Conservation (phyloP, 2,797 vertebrate genomes). For the Hozukius guyotensis region DNA sequence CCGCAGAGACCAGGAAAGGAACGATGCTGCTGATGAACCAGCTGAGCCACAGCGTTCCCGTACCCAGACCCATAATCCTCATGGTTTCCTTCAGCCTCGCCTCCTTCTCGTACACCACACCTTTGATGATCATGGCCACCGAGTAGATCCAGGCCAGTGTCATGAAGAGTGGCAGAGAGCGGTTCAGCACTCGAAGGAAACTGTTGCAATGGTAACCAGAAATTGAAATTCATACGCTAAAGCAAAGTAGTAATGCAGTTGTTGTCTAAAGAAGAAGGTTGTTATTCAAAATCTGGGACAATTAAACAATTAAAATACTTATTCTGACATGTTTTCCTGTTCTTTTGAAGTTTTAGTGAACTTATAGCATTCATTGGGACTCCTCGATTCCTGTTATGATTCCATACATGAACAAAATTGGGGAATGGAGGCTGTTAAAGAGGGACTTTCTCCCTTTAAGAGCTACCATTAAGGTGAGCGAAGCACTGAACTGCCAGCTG, state of each 20-base stretch:
- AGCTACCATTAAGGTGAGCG: not conserved
- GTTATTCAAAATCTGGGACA: not conserved
- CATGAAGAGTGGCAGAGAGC: slow-evolving; percentile 92
- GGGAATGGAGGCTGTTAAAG: not conserved
- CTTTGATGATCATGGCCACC: slow-evolving; percentile 93
- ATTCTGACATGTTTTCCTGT: not conserved
- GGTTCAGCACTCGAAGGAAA: slow-evolving; percentile 90
- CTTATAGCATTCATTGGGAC: fast-evolving
- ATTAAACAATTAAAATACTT: not conserved
- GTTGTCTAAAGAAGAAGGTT: not conserved
- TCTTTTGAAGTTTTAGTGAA: not conserved
- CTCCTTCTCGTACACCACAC: slow-evolving; percentile 93
- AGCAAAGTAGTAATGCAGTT: not conserved
- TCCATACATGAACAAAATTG: not conserved
- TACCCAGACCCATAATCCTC: slow-evolving; percentile 91
- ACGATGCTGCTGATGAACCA: slow-evolving; percentile 92
- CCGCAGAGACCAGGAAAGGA: slow-evolving; percentile 88
- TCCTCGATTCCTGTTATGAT: not conserved
- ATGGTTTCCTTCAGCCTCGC: slow-evolving; percentile 91
- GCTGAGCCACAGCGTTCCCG: slow-evolving; percentile 88
- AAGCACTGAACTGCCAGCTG: not conserved
- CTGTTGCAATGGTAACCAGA: slow-evolving; percentile 62
- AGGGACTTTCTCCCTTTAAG: not conserved
- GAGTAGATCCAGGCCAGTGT: slow-evolving; percentile 95
- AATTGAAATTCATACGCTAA: not conserved